Base-by-base conservation (phyloP, 2,113 vertebrate species). In the Entosphenus tridentatus region DNA sequence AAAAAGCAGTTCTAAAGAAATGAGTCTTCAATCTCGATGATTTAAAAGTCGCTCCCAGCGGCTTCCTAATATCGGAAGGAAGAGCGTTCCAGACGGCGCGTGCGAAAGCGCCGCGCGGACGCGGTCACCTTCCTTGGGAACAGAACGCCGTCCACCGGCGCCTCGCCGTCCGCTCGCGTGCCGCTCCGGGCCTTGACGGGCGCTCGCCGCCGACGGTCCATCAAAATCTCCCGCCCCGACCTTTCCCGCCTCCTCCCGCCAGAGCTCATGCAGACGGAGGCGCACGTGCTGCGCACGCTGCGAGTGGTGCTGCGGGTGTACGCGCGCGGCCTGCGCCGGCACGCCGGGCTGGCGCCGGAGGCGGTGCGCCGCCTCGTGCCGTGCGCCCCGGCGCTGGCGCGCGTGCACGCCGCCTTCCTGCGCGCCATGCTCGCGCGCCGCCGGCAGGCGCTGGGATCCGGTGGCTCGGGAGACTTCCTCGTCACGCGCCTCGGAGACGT, bases 181-280 rank as follows among this genome's bases (percentile, higher is more conserved):
- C 21, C 21, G 21, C 21, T 21, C 21, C 21, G 21, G 21, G 21
- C 21, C 21, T 21, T 21, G 39, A 39, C 39, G 39, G 39, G 39
- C 39, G 39, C 6, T 39, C 3, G 39, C 39, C 39, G 39, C 39
- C 39, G 39, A 39, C 39, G 39, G 1, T 7, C 39, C 39, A 39
- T 7, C 39, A 39, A 39, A 39, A 39, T 39, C 39, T 39, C 39
- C 18, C 18, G 18, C 18, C 18, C 2, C 39, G 39, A 39, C 6
- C 39, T 39, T 39, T 39, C 39, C 39, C 39, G 39, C 39, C 39
- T 39, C 39, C 4, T 39, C 39, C 39, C 39, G 6, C n/a, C 62
- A 65, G 62, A 65, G 10, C 62, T 65, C n/a, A 65, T 65, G 62
- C 62, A 65, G 62, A 65, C 62, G 21, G 62, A 65, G 62, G n/a